Evolutionary conservation across 2,113 vertebrate genomes (phyloP).

Genomic region (Alexandromys fortis): DNA sequence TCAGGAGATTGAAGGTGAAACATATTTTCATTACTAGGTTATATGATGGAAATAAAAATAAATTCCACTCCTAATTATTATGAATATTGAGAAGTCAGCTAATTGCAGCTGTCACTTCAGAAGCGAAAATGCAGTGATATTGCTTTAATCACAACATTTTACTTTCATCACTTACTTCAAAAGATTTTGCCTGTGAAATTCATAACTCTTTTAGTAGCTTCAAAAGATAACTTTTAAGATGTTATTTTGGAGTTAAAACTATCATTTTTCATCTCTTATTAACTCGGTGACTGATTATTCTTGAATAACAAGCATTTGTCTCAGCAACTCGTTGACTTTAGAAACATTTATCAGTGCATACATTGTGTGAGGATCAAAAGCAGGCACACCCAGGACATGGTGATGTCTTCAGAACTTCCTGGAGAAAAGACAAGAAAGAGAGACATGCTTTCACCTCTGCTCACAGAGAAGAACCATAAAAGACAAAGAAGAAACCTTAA

Average conservation of each 20-base stretch:
- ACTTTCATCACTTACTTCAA: slow-evolving; percentile 23
- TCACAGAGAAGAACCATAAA: not conserved
- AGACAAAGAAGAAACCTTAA: not conserved
- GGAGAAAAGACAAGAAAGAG: not conserved
- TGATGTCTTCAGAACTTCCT: not conserved
- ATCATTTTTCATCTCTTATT: not conserved
- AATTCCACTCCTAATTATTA: slow-evolving; percentile 2
- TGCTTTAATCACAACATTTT: slow-evolving; percentile 1
- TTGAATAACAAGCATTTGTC: not conserved
- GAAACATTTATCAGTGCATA: not conserved
- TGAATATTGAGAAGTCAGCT: not conserved
- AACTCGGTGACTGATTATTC: not conserved
- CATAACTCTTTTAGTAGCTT: not conserved
- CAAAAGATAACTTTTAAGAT: slow-evolving; percentile 5
- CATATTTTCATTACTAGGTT: not conserved
- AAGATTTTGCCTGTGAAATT: slow-evolving; percentile 26
- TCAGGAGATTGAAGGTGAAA: not conserved
- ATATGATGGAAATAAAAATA: not conserved
- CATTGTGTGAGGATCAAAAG: not conserved
- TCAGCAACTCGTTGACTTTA: not conserved
- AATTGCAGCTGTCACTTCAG: slow-evolving; percentile 21
- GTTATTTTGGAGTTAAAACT: slow-evolving; percentile 10
- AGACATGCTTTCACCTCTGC: not conserved
- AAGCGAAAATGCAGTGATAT: slow-evolving; percentile 9
- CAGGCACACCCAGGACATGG: not conserved